Evolutionary conservation across 2,797 vertebrate species (phyloP).

Genomic region (Centroberyx gerrardi): DNA sequence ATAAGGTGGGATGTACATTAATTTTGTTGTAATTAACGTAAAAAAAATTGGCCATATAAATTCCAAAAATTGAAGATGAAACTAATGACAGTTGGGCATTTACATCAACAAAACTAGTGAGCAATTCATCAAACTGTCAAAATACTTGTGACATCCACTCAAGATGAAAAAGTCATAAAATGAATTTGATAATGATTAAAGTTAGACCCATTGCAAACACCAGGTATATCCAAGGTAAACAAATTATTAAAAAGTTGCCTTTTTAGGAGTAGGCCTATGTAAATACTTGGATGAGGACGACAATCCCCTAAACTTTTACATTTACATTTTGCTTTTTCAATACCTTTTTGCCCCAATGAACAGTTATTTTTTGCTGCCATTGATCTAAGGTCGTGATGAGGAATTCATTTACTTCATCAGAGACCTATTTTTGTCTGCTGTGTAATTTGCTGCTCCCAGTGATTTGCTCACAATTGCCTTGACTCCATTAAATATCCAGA

Average conservation of each 20-base stretch:
- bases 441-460: neutral
- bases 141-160: neutral
- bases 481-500: neutral
- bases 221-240: neutral
- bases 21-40: neutral
- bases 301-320: neutral
- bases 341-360: too few relatives aligned
- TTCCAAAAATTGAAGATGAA: neutral
- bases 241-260: neutral
- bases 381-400: too few relatives aligned
- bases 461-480: neutral
- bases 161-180: neutral
- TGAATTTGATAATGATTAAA: neutral
- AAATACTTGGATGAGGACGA: neutral
- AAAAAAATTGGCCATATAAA: neutral
- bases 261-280: neutral
- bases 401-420: neutral
- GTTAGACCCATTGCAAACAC: neutral
- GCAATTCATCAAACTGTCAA: neutral
- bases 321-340: neutral
- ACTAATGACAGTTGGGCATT: neutral
- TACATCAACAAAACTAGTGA: neutral
- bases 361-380: too few relatives aligned
- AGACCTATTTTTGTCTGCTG: neutral
- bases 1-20: too few relatives aligned